Evolutionary conservation across 2,888 invertebrate genomes (phyloP).

Genomic region (Chymomyza amoena): DNA sequence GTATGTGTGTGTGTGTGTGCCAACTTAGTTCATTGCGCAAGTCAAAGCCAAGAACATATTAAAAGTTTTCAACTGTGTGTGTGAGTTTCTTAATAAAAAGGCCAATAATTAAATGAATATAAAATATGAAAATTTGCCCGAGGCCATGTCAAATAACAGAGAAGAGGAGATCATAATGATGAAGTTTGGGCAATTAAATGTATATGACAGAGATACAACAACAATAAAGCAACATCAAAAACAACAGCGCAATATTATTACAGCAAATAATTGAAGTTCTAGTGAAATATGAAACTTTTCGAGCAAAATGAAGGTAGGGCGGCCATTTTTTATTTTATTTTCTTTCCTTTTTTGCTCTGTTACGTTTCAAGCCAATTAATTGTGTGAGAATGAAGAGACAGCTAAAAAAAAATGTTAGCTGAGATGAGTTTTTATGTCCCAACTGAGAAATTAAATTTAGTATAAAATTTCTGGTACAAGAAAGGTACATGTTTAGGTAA

Average conservation of each 20-base stretch:
- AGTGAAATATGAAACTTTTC: neutral
- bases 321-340: neutral
- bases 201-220: slow-evolving; percentile 31
- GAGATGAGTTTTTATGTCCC: no score
- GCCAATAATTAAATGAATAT: slow-evolving; percentile 45
- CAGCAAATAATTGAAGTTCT: neutral
- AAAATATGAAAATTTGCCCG: slow-evolving; percentile 4
- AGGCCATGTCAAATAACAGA: neutral
- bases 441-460: no score
- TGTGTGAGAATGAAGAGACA: no score
- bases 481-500: no score
- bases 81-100: slow-evolving; percentile 16
- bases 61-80: neutral
- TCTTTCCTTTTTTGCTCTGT: no score
- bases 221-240: slow-evolving; percentile 18
- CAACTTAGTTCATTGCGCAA: neutral
- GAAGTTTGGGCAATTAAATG: slow-evolving; percentile 31
- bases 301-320: neutral
- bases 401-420: no score
- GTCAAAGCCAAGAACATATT: neutral
- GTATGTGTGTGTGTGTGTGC: neutral
- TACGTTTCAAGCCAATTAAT: no score
- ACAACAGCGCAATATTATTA: neutral
- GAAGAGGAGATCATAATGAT: neutral
- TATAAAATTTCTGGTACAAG: no score